Evolutionary conservation across 64 coral and sea anemone genomes (phyloP).

Genomic region (Actinia tenebrosa): DNA sequence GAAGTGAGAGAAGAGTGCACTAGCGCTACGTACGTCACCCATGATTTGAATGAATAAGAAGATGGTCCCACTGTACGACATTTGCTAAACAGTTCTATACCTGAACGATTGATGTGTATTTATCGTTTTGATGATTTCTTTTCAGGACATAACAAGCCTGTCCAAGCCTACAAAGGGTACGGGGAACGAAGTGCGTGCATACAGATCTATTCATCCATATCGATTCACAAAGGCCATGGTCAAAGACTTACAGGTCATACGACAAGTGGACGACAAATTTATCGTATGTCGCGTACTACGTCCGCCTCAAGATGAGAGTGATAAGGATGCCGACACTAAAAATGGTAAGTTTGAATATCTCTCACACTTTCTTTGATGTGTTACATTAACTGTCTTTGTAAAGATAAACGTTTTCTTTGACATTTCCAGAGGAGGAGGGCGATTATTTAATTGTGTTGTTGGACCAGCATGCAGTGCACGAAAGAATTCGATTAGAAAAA

Average conservation of each 20-base stretch:
- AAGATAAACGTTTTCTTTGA: background rate
- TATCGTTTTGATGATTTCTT: background rate
- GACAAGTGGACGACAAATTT: slow-evolving; percentile 92
- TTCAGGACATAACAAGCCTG: slow-evolving; percentile 55
- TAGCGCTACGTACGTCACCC: too few relatives aligned
- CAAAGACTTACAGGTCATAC: slow-evolving; percentile 55
- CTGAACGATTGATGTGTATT: too few relatives aligned
- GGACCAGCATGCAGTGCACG: slow-evolving; percentile 96
- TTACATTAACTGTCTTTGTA: background rate
- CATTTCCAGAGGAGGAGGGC: background rate
- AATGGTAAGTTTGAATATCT: background rate
- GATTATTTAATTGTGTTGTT: slow-evolving; percentile 63
- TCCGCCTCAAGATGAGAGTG: background rate
- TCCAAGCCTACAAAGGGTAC: slow-evolving; percentile 35
- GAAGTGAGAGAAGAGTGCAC: too few relatives aligned
- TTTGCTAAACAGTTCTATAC: too few relatives aligned
- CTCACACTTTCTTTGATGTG: background rate
- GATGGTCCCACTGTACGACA: too few relatives aligned
- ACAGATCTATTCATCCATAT: slow-evolving; percentile 64
- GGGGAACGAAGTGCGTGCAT: slow-evolving; percentile 32
- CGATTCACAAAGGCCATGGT: slow-evolving; percentile 80
- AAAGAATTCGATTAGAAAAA: slow-evolving; percentile 82
- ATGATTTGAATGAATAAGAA: too few relatives aligned
- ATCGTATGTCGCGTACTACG: slow-evolving; percentile 60
- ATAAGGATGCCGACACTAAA: background rate